Evolutionary conservation across 2,113 vertebrate species (phyloP).

Genomic region (Mormoops blainvillei): DNA sequence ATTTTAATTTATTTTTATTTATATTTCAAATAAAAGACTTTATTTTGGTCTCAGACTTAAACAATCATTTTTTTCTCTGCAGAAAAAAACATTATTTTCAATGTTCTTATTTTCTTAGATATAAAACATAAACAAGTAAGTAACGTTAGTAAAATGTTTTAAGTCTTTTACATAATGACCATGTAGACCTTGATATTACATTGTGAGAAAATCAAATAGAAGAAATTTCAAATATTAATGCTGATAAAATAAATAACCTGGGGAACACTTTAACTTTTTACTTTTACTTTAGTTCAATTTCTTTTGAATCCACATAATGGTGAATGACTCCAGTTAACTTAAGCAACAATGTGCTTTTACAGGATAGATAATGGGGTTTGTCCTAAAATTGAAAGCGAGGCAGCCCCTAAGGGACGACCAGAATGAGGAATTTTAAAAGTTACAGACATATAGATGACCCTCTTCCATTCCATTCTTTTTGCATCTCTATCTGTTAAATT

Average conservation of each 20-base stretch:
- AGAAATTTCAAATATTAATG: conserved; percentile 9
- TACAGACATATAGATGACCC: background rate
- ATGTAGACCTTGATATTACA: background rate
- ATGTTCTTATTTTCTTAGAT: background rate
- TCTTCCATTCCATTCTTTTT: background rate
- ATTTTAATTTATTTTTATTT: conserved; percentile 8
- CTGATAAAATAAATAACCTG: background rate
- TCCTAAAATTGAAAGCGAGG: background rate
- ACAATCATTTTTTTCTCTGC: background rate
- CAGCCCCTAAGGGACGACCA: background rate
- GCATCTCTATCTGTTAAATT: background rate
- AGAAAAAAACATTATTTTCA: background rate
- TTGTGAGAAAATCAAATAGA: background rate
- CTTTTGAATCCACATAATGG: background rate
- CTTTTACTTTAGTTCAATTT: conserved; percentile 16
- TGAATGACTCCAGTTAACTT: background rate
- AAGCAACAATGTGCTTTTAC: background rate
- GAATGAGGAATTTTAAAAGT: background rate
- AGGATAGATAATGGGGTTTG: background rate
- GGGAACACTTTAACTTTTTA: background rate
- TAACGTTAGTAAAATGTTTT: background rate
- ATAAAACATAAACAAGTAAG: background rate
- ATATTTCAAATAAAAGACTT: background rate
- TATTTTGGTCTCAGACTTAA: background rate
- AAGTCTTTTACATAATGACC: background rate